Evolutionary conservation across 2,888 invertebrate genomes (phyloP).

Genomic region (Leptopilina syphax): DNA sequence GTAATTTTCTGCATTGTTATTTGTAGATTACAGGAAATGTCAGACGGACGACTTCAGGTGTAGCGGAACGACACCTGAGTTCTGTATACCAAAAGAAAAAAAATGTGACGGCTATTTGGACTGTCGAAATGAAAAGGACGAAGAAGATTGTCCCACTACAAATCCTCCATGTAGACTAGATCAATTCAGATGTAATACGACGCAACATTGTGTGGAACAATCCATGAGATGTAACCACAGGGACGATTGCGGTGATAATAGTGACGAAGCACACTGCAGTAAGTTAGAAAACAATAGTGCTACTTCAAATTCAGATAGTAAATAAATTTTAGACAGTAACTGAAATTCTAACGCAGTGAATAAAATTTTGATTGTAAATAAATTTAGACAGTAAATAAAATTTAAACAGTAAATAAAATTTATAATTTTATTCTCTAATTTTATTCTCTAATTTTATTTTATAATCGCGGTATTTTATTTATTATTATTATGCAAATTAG

Average conservation of each 20-base stretch:
- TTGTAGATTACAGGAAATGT: conserved; percentile 90
- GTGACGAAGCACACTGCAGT: conserved; percentile 95
- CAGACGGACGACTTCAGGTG: conserved; percentile 93
- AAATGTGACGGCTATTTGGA: conserved; percentile 94
- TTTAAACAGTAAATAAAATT: neutral
- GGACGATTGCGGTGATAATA: conserved; percentile 93
- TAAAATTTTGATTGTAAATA: neutral
- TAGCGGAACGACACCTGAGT: conserved; percentile 82
- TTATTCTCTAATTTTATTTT: no score
- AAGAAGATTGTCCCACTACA: conserved; percentile 84
- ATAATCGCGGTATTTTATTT: no score
- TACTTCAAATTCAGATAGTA: neutral
- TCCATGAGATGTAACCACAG: conserved; percentile 90
- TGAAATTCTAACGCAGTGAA: no score
- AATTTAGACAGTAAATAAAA: neutral
- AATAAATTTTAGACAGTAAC: neutral
- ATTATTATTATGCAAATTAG: no score
- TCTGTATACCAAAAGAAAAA: conserved; percentile 92
- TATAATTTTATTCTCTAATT: no score
- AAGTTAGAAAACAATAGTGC: conserved; percentile 74
- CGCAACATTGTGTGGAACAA: conserved; percentile 88
- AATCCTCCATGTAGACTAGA: conserved; percentile 84
- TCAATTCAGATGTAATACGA: conserved; percentile 91
- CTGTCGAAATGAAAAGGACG: conserved; percentile 90
- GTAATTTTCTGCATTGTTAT: conserved; percentile 22